These are phyloP conservation scores for Myotis davidii DNA, from an alignment of 2,113 vertebrate species.

Conservation along the genomic window DNA sequence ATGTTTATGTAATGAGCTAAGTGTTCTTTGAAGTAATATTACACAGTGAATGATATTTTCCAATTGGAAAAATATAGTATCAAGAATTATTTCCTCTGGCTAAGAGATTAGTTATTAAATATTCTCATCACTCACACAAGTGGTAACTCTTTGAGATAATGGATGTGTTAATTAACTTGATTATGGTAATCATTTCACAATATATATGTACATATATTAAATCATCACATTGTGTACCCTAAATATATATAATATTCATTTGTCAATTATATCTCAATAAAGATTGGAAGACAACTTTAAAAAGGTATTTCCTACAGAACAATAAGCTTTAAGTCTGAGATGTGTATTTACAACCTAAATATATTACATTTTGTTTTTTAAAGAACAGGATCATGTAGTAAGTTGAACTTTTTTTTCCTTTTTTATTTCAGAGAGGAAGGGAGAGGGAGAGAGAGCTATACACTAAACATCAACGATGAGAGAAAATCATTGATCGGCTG, in stretches of 20 bases:
- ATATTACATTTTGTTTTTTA: not conserved
- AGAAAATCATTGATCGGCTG: too few relatives aligned
- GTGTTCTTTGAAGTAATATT: not conserved
- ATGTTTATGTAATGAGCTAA: conserved; percentile 37
- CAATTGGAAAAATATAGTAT: not conserved
- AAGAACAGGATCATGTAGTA: not conserved
- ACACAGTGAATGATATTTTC: not conserved
- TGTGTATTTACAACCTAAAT: not conserved
- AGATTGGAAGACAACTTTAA: not conserved
- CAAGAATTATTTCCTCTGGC: not conserved
- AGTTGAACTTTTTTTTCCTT: too few relatives aligned
- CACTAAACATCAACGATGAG: too few relatives aligned
- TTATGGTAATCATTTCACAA: not conserved
- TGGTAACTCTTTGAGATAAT: not conserved
- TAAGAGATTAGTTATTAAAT: conserved; percentile 32
- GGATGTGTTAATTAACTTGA: not conserved
- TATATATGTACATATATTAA: not conserved
- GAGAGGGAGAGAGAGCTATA: too few relatives aligned
- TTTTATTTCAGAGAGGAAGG: too few relatives aligned
- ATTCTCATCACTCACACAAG: not conserved
- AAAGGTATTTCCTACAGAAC: not conserved
- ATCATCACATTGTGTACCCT: not conserved
- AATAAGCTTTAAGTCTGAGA: not conserved
- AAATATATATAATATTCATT: not conserved
- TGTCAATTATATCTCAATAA: not conserved